A percentile compares a stretch with the other conserved stretches of the same genome.
Conservation (phyloP, 2,797 vertebrate species). For the Aeoliscus strigatus region DNA sequence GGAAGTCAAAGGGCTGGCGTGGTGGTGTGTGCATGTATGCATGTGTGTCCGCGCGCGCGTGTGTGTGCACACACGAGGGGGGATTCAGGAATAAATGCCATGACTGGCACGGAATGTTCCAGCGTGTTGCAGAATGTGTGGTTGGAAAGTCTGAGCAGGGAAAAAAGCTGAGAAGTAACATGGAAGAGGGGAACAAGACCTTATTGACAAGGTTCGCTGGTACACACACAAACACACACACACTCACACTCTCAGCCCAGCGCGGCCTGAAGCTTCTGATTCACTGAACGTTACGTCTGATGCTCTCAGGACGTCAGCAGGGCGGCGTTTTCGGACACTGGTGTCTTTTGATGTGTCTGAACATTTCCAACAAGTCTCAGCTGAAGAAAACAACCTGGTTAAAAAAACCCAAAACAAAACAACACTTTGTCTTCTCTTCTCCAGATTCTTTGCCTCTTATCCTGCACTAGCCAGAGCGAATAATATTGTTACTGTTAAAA, state of each 20-base stretch:
- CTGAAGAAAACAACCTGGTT: too few relatives aligned
- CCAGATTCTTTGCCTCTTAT: too few relatives aligned
- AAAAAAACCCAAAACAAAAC: too few relatives aligned
- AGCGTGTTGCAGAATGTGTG: conserved; percentile 68
- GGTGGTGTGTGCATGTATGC: not conserved
- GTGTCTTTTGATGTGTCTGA: too few relatives aligned
- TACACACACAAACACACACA: conserved; percentile 13
- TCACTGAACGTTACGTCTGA: conserved; percentile 30
- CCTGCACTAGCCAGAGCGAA: too few relatives aligned
- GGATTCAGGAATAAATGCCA: conserved; percentile 74
- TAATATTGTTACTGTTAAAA: too few relatives aligned
- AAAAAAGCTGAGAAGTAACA: conserved; percentile 58
- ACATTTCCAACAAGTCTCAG: too few relatives aligned
- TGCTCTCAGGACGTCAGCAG: conserved; percentile 24
- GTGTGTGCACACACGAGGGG: too few relatives aligned
- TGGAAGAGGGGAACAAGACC: conserved; percentile 84
- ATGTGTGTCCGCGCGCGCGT: not conserved
- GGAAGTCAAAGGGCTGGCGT: conserved; percentile 66
- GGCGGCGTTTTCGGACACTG: too few relatives aligned
- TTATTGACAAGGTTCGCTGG: conserved; percentile 73
- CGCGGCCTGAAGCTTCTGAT: conserved; percentile 17
- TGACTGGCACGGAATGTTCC: conserved; percentile 86
- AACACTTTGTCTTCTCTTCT: too few relatives aligned
- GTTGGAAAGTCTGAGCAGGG: conserved; percentile 87
- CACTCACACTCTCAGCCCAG: conserved; percentile 8